phyloP scores from a whole-genome alignment of 2,113 vertebrate genomes.

The Sisor rabdophorus region DNA sequence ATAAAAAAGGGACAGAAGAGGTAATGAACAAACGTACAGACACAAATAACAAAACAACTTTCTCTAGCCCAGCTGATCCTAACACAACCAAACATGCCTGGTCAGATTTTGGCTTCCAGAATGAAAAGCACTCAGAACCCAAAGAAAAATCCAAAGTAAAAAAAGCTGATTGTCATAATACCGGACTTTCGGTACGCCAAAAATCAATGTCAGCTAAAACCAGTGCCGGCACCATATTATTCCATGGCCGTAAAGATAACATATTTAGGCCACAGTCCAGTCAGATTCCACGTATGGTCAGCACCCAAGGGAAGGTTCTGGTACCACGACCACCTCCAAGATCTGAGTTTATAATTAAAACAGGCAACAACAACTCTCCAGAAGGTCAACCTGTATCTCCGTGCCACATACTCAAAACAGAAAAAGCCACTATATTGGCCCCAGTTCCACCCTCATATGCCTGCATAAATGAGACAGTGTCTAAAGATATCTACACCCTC shows the following conservation, averaged over 20 bases:
- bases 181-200: conserved; percentile 57
- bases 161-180: conserved; percentile 49
- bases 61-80: conserved; percentile 50
- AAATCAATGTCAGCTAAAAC: conserved; percentile 60
- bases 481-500: conserved; percentile 51
- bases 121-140: conserved; percentile 48
- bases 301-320: conserved; percentile 67
- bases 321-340: conserved; percentile 73
- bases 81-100: conserved; percentile 74
- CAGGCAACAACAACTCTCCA: conserved; percentile 39
- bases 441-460: conserved; percentile 53
- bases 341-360: conserved; percentile 46
- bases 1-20: conserved; percentile 27
- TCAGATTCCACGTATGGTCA: conserved; percentile 64
- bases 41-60: conserved; percentile 52
- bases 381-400: conserved; percentile 49
- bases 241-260: conserved; percentile 65
- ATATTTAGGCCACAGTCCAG: conserved; percentile 64
- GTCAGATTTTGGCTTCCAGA: conserved; percentile 69
- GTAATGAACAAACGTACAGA: conserved; percentile 46
- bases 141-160: conserved; percentile 60
- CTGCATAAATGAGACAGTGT: conserved; percentile 51
- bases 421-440: conserved; percentile 47
- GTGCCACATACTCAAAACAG: conserved; percentile 42
- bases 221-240: conserved; percentile 51